Evolutionary conservation across 2,888 invertebrate genomes (phyloP).

Genomic region (Megastigmus dorsalis): DNA sequence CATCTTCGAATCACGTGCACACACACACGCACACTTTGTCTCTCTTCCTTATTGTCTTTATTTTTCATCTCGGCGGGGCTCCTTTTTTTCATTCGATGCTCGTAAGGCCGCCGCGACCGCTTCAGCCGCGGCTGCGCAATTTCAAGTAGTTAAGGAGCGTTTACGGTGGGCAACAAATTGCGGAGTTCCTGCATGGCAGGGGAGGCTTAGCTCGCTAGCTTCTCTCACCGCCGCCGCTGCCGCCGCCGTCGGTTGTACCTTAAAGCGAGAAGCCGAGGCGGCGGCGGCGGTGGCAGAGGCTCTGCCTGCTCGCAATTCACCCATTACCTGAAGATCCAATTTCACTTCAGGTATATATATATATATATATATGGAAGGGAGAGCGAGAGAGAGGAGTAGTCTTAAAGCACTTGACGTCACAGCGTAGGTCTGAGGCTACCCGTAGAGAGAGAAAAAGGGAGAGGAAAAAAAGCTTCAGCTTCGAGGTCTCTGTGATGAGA

Average conservation of each 20-base stretch:
- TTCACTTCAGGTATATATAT: conserved; percentile 56
- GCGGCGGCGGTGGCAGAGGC: conserved; percentile 31
- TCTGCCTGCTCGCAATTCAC: conserved; percentile 59
- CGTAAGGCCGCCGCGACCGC: not conserved
- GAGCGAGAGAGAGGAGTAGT: too few species aligned
- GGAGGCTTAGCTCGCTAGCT: conserved; percentile 26
- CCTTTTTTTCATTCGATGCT: conserved; percentile 18
- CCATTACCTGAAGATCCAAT: conserved; percentile 62
- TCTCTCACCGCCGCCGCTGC: not conserved
- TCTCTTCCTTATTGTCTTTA: conserved; percentile 30
- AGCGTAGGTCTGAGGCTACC: not conserved
- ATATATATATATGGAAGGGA: too few species aligned
- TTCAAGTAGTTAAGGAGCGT: conserved; percentile 62
- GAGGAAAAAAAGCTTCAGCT: too few species aligned
- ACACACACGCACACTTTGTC: too few species aligned
- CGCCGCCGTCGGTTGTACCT: not conserved
- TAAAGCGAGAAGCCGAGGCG: not conserved
- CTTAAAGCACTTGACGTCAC: conserved; percentile 54
- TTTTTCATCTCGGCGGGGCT: not conserved
- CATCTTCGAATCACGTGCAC: too few species aligned
- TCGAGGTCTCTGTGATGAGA: conserved; percentile 16
- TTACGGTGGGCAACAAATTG: conserved; percentile 60
- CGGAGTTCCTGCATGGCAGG: conserved; percentile 43
- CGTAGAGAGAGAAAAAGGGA: too few species aligned
- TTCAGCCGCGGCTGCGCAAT: conserved; percentile 59